Conservation (phyloP, 2,113 vertebrate genomes). For the Clarias magur region DNA sequence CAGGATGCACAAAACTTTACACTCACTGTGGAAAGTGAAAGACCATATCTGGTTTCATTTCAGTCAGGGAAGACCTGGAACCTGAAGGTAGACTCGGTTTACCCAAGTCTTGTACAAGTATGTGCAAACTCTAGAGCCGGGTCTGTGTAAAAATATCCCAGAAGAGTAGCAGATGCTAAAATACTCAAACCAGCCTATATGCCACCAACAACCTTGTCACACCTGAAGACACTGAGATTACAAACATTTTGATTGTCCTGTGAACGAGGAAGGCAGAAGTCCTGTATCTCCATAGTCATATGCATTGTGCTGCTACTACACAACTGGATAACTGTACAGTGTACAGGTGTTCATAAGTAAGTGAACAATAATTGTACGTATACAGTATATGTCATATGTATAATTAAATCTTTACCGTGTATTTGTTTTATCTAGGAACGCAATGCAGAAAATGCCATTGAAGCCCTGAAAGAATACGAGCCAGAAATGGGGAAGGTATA, state of each 20-base stretch:
- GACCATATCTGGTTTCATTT: neutral
- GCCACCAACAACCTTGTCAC: neutral
- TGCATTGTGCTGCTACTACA: too few species aligned
- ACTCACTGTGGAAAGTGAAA: neutral
- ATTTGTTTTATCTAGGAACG: slow-evolving; percentile 66
- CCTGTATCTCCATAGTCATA: neutral
- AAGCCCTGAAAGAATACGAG: slow-evolving; percentile 79
- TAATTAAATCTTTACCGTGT: neutral
- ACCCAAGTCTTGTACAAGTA: neutral
- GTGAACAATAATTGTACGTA: neutral
- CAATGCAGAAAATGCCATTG: slow-evolving; percentile 80
- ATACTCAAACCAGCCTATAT: neutral
- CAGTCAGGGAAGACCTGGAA: neutral
- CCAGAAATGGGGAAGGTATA: slow-evolving; percentile 80
- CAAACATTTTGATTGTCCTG: neutral
- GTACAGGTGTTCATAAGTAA: neutral
- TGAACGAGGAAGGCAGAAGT: neutral
- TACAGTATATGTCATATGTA: neutral
- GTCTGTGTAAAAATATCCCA: neutral
- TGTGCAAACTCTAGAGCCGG: neutral
- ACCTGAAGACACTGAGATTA: neutral
- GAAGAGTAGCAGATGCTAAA: neutral
- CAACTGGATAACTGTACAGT: neutral
- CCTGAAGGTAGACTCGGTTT: neutral
- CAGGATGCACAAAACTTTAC: neutral